A percentile compares a stretch with the other conserved stretches of the same genome.
phyloP scores from a whole-genome alignment of 1,140 invertebrate species.

The Patella vulgata region DNA sequence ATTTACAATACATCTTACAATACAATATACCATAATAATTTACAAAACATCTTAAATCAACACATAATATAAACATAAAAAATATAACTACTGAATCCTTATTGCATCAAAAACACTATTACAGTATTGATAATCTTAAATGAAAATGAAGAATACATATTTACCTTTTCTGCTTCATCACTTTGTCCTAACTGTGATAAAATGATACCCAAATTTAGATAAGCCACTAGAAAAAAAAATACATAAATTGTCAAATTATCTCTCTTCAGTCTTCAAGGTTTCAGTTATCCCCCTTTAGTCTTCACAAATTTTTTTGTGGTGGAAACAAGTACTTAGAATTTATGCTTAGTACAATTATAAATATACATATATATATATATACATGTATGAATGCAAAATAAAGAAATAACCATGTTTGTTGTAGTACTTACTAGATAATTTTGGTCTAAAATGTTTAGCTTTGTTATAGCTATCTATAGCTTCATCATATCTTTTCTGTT shows the following conservation, averaged over 20 bases:
- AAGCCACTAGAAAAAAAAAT: slow-evolving; percentile 81
- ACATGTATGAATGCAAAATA: too few species aligned
- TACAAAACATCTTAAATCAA: not conserved
- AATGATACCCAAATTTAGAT: slow-evolving; percentile 92
- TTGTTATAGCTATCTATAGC: slow-evolving; percentile 91
- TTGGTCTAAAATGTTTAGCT: slow-evolving; percentile 92
- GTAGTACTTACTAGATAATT: slow-evolving; percentile 89
- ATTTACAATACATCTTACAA: not conserved
- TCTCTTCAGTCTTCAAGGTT: slow-evolving; percentile 7
- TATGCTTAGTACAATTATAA: too few species aligned
- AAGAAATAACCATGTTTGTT: too few species aligned
- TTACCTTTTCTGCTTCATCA: slow-evolving; percentile 81
- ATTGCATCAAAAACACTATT: too few species aligned
- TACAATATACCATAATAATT: not conserved
- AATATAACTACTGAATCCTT: not conserved
- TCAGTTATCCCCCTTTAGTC: not conserved
- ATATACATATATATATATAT: too few species aligned
- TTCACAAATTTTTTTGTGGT: too few species aligned
- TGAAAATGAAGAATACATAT: too few species aligned
- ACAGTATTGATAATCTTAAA: too few species aligned
- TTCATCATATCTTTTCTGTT: slow-evolving; percentile 86
- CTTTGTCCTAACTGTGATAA: slow-evolving; percentile 82
- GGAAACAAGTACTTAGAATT: too few species aligned
- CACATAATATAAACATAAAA: not conserved
- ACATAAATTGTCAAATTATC: not conserved